A percentile compares a stretch with the other conserved stretches of the same genome.
phyloP scores from a whole-genome alignment of 2,113 vertebrate genomes.

The Apeltes quadracus region DNA sequence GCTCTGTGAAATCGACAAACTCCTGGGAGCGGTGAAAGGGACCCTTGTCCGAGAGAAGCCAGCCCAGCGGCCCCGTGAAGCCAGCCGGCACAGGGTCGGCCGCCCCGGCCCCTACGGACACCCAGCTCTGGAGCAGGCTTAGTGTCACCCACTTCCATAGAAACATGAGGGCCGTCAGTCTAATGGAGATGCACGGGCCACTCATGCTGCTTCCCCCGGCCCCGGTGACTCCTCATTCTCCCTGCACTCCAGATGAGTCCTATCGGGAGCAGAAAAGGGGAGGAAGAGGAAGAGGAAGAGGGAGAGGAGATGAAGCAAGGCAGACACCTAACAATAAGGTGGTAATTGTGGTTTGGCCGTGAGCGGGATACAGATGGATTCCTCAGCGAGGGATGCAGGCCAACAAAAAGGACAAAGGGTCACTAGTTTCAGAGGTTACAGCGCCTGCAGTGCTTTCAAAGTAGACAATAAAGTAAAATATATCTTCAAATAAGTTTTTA shows the following conservation, averaged over 20 bases:
- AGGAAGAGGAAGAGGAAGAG: constrained; percentile 15
- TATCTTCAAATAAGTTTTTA: neutral
- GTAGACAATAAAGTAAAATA: neutral
- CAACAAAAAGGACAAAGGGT: neutral
- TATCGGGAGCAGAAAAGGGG: constrained; percentile 44
- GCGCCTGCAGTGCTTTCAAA: neutral
- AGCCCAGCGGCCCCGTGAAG: constrained; percentile 78
- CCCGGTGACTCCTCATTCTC: constrained; percentile 95
- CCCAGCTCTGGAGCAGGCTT: constrained; percentile 95
- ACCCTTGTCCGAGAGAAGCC: constrained; percentile 86
- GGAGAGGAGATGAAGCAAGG: constrained; percentile 17
- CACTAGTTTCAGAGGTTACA: neutral
- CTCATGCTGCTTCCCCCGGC: constrained; percentile 96
- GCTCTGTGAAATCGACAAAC: constrained; percentile 84
- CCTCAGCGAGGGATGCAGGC: neutral
- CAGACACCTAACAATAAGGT: neutral
- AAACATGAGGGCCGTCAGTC: constrained; percentile 96
- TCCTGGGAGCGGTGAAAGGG: constrained; percentile 85
- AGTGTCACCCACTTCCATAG: constrained; percentile 96
- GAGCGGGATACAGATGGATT: constrained; percentile 6
- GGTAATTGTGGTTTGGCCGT: neutral
- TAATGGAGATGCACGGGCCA: constrained; percentile 93
- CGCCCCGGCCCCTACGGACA: constrained; percentile 76
- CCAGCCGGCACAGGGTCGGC: constrained; percentile 82
- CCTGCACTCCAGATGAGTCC: constrained; percentile 72